Evolutionary conservation across 2,113 vertebrate genomes (phyloP).

Genomic region (Peromyscus californicus): DNA sequence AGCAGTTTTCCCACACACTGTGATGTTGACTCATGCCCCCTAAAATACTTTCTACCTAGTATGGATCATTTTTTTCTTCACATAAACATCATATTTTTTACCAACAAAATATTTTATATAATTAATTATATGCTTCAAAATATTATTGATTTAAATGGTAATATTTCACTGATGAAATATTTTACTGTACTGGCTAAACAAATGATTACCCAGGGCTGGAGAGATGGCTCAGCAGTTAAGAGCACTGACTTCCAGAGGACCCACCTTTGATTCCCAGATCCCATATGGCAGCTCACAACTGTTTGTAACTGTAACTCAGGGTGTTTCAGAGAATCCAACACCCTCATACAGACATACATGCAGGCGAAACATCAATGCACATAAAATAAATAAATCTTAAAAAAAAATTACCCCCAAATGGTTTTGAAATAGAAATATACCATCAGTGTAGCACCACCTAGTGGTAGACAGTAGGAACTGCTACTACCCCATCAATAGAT

Average conservation of each 20-base stretch:
- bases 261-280: neutral
- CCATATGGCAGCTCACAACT: neutral
- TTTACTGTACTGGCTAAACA: neutral
- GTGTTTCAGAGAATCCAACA: neutral
- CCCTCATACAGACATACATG: neutral
- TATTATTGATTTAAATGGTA: neutral
- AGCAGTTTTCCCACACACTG: neutral
- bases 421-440: neutral
- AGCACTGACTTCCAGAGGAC: neutral
- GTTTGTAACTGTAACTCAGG: neutral
- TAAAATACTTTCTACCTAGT: neutral
- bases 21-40: neutral
- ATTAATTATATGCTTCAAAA: neutral
- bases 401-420: neutral
- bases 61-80: neutral
- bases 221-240: neutral
- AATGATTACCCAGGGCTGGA: neutral
- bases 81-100: neutral
- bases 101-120: neutral
- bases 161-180: neutral
- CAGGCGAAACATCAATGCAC: neutral
- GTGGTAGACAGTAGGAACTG: neutral
- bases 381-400: neutral
- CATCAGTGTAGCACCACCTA: constrained; percentile 41
- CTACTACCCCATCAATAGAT: neutral